Base-by-base conservation (phyloP, 1,140 invertebrate genomes). In the Aphelenchoides fujianensis region DNA sequence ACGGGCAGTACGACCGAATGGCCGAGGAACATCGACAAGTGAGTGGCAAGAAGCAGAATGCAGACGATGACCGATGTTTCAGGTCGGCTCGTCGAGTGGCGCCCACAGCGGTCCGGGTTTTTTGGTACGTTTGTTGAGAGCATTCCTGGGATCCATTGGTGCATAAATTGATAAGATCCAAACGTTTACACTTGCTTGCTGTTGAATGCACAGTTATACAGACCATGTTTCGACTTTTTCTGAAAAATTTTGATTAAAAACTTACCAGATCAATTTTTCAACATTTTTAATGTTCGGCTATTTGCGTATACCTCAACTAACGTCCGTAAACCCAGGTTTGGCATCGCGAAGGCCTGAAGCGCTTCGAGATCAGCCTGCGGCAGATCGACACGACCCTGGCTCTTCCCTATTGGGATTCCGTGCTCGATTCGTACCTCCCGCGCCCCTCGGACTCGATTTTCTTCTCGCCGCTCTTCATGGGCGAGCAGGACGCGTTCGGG, bases 361-460 rank as follows among this genome's bases (percentile, higher is more conserved):
- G 78, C 48, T 64, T 83, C 28, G 82, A 84, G 69, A 74, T 82
- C 27, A 76, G 77, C 3, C 31, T 84, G n/a, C 32, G 80, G 57
- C 48, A 74, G 53, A 70, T 77, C 30, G 78, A 84, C 59, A 71
- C 75, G 2, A 63, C 69, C 2, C 72, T 86, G 0, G 76, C 84
- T 7, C 57, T 86, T 5, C 85, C 85, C 3, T 86, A 85, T 76
- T 85, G 84, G 84, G 82, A 85, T 54, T 79, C 77, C 3, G 77
- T 81, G 2, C n/a, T 85, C 19, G 85, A 86, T 71, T 64, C 68
- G 3, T 80, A 80, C 62, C 70, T 86, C 52, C 77, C 78, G 0
- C 76, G 83, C 66, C 77, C 81, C 12, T 48, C 75, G 12, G 70
- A 79, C 19, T 86, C 86, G 0, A 79, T 85, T 34, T 54, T 86